Conservation (phyloP, 2,888 invertebrate genomes). For the Drosophila kanekoi region DNA sequence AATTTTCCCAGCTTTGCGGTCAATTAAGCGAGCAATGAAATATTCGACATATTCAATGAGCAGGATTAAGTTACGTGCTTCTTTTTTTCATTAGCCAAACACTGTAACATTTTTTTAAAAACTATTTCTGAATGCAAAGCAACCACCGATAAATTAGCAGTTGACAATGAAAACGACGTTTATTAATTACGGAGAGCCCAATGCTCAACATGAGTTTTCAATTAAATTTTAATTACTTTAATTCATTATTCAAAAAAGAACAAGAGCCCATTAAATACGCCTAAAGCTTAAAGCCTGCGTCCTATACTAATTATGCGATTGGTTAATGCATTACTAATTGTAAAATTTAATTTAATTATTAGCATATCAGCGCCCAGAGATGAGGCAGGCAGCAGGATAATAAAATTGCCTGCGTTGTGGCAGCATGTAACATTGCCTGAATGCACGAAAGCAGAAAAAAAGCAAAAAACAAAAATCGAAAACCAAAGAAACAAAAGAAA, state of each 20-base stretch:
- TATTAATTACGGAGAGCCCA: conserved; percentile 36
- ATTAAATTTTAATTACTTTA: conserved; percentile 44
- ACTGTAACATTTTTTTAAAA: conserved; percentile 3
- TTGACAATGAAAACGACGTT: conserved; percentile 54
- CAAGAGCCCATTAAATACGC: neutral
- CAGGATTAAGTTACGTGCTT: conserved; percentile 5
- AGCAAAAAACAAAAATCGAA: neutral
- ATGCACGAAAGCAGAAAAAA: conserved; percentile 13
- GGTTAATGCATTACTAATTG: conserved; percentile 3
- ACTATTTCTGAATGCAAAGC: conserved; percentile 44
- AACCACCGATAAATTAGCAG: conserved; percentile 71
- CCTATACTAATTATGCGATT: too few relatives aligned
- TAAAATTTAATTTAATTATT: conserved; percentile 26
- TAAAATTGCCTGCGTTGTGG: conserved; percentile 23
- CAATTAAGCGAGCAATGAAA: neutral
- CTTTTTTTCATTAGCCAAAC: conserved; percentile 6
- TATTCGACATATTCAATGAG: neutral
- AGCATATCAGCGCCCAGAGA: conserved; percentile 44
- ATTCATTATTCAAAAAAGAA: conserved; percentile 27
- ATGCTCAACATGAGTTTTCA: conserved; percentile 47
- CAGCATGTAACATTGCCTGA: conserved; percentile 30
- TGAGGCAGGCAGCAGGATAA: conserved; percentile 6
- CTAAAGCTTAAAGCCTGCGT: conserved; percentile 7
- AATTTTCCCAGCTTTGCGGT: too few relatives aligned
- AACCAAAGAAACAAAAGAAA: conserved; percentile 1